Conservation (phyloP, 2,888 invertebrate genomes). For the Polyommatus icarus region DNA sequence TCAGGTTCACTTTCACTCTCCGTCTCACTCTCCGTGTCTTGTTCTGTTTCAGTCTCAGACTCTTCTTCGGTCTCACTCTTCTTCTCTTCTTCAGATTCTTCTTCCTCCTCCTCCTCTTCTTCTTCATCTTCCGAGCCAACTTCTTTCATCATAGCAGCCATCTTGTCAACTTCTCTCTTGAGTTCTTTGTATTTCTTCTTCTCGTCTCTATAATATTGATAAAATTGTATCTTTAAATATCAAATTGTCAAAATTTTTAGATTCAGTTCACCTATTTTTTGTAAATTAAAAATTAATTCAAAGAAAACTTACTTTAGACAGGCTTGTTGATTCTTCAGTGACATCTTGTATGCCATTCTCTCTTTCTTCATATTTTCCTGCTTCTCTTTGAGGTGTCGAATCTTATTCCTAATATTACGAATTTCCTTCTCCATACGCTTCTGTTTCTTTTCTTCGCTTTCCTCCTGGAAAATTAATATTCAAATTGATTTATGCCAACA, state of each 20-base stretch:
- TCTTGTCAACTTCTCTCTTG: conserved; percentile 94
- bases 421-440: conserved; percentile 82
- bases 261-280: no score
- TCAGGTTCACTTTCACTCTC: conserved; percentile 85
- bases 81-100: conserved; percentile 82
- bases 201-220: conserved; percentile 80
- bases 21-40: conserved; percentile 84
- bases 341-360: conserved; percentile 87
- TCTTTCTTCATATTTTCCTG: conserved; percentile 90
- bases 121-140: conserved; percentile 86
- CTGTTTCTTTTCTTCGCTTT: conserved; percentile 81
- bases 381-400: conserved; percentile 84
- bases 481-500: not conserved
- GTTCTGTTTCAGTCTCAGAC: conserved; percentile 84
- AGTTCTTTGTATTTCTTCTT: conserved; percentile 90
- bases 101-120: conserved; percentile 82
- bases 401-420: conserved; percentile 84
- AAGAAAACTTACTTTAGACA: conserved; percentile 81
- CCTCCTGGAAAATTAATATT: conserved; percentile 60
- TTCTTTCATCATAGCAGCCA: conserved; percentile 93
- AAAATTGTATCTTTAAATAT: not conserved
- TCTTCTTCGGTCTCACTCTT: conserved; percentile 80
- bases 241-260: no score
- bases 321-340: conserved; percentile 90
- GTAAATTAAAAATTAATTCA: not conserved